Conservation (phyloP, 2,113 vertebrate species). For the Morone chrysops region DNA sequence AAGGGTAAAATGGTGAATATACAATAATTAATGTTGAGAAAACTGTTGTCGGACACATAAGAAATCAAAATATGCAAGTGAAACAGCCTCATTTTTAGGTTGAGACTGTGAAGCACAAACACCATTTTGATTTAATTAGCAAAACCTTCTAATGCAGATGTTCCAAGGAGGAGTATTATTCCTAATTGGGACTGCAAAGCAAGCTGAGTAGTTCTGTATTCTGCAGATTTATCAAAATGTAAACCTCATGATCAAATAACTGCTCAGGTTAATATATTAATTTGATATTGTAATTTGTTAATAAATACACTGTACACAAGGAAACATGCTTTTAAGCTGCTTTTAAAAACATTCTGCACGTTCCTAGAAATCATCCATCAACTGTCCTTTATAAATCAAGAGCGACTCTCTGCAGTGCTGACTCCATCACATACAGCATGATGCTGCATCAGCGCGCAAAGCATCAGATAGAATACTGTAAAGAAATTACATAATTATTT, state of each 20-base stretch:
- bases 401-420: slow-evolving; percentile 29
- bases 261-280: neutral
- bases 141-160: slow-evolving; percentile 28
- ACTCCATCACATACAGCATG: slow-evolving; percentile 25
- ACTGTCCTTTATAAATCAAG: slow-evolving; percentile 25
- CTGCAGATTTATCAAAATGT: slow-evolving; percentile 1
- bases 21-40: slow-evolving; percentile 1
- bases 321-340: neutral
- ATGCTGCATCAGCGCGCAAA: slow-evolving; percentile 54
- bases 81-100: slow-evolving; percentile 28
- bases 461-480: slow-evolving; percentile 29
- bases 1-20: neutral
- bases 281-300: slow-evolving; percentile 11
- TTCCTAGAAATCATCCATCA: slow-evolving; percentile 34
- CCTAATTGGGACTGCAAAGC: slow-evolving; percentile 35
- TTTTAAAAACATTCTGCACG: slow-evolving; percentile 10
- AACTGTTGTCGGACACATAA: slow-evolving; percentile 10
- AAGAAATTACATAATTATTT: slow-evolving; percentile 48
- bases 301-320: neutral
- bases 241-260: neutral
- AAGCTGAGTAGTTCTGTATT: neutral
- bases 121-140: slow-evolving; percentile 52
- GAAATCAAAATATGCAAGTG: neutral
- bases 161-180: slow-evolving; percentile 19
- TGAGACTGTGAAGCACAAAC: slow-evolving; percentile 36